Evolutionary conservation across 2,797 vertebrate genomes (phyloP), one percentile per base, ranked within the genome.

Genomic region (Pangasius djambal): DNA sequence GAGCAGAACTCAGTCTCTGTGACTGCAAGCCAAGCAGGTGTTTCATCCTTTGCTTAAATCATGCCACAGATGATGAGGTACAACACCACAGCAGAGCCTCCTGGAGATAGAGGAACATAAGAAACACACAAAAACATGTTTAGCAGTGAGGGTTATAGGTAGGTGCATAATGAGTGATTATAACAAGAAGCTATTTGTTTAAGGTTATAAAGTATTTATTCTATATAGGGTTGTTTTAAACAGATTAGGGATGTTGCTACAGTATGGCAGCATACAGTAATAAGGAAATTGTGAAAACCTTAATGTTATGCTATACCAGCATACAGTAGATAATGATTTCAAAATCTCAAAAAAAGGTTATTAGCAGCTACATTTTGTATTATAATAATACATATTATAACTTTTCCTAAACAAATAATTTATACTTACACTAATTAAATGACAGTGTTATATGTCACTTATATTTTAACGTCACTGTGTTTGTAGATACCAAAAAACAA

Each of bases 1-100:
- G 91, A 92, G 88, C 85, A 89, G 89, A 92, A 89, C 89, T 91
- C 90, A 90, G 90, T 89, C 91, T 91, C 89, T 93, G 91, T 92
- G 90, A 92, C 91, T 93, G 87, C 72, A 90, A 92, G 88, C 65
- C 74, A 87, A 82, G 89, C 87, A 91, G 90, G 89, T 91, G 90
- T 91, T 92, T 92, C 85, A 89, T 89, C 92, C 88, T 90, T 88
- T 40, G 85, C 86, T 90, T 86, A 90, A 87, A 89, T 90, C 88
- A 88, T 90, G 84, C 77, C 90, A 89, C 88, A 88, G 83, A 91
- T 82, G 86, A 92, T 91, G 85, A 91, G 89, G 82, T 88, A 78
- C 86, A 75, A 44, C 63, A 82, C 75, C 82, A 82, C 72, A 91
- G 70, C 86, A 87, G 52, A 74, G 86, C 61, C 28, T 90, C 78